Conservation (phyloP, 2,797 vertebrate genomes). For the Centroberyx gerrardi region DNA sequence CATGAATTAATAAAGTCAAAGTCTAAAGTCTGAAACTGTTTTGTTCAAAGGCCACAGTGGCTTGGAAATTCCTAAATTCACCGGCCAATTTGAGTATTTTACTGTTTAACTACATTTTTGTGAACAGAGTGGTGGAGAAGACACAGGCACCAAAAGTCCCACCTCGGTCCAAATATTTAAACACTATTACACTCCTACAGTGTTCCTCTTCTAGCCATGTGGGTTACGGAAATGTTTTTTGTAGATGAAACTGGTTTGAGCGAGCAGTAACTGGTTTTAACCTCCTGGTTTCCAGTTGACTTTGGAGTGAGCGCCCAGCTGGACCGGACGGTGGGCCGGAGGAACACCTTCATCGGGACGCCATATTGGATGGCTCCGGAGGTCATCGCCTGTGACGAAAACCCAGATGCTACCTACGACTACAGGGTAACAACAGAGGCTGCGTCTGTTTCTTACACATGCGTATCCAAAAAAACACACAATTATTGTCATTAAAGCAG, state of each 20-base stretch:
- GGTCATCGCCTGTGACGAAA: slow-evolving; percentile 98
- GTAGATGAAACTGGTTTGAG: neutral
- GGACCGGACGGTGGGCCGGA: slow-evolving; percentile 96
- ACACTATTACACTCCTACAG: neutral
- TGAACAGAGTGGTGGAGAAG: no score
- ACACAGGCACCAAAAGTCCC: neutral
- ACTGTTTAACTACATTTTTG: neutral
- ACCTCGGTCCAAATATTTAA: neutral
- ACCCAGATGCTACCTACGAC: slow-evolving; percentile 98
- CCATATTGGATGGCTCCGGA: slow-evolving; percentile 99
- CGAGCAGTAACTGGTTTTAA: neutral
- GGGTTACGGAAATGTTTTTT: no score
- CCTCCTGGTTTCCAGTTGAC: slow-evolving; percentile 87
- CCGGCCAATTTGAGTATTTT: neutral
- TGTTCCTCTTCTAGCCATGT: no score
- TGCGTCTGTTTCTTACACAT: neutral
- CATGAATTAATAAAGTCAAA: no score
- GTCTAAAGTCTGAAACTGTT: no score
- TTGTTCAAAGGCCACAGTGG: no score
- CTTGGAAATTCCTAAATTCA: neutral
- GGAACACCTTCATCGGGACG: slow-evolving; percentile 99
- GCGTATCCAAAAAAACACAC: no score
- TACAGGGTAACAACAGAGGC: slow-evolving; percentile 88
- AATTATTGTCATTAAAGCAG: no score
- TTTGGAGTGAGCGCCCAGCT: slow-evolving; percentile 98